Conservation (phyloP, 1,140 invertebrate species). For the Apis dorsata region DNA sequence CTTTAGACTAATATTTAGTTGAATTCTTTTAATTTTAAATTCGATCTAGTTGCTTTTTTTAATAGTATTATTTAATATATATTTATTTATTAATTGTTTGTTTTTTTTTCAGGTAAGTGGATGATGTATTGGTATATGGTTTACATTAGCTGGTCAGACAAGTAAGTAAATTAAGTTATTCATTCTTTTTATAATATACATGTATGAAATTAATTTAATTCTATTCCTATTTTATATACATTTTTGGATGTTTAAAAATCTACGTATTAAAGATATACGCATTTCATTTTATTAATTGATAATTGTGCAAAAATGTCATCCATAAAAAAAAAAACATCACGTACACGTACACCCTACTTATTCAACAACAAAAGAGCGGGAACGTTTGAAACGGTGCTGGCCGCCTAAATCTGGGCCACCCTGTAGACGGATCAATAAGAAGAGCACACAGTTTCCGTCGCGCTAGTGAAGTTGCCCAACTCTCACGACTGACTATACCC, state of each 20-base stretch:
- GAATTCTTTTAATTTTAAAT: too few relatives aligned
- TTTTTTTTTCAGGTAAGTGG: slow-evolving; percentile 31
- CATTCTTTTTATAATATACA: too few relatives aligned
- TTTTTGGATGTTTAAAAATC: not conserved
- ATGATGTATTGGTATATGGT: not conserved
- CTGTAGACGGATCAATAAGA: slow-evolving; percentile 28
- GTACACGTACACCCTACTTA: too few relatives aligned
- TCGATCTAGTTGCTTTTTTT: too few relatives aligned
- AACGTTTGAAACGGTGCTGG: not conserved
- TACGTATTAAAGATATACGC: too few relatives aligned
- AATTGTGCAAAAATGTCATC: too few relatives aligned
- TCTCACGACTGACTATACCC: not conserved
- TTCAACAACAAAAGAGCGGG: too few relatives aligned
- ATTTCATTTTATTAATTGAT: too few relatives aligned
- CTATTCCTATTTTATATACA: too few relatives aligned
- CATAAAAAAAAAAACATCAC: too few relatives aligned
- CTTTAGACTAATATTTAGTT: too few relatives aligned
- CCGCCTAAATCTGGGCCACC: not conserved
- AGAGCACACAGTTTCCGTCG: not conserved
- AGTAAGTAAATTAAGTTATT: slow-evolving; percentile 19
- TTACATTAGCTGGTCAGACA: not conserved
- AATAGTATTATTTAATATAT: not conserved
- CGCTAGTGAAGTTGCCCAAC: not conserved
- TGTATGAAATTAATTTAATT: not conserved
- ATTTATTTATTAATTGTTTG: not conserved